Percentiles rank a stretch among this genome's conserved stretches.
Evolutionary conservation across 2,113 vertebrate genomes (phyloP).

Genomic region (rabbit (Oryctolagus cuniculus)): DNA sequence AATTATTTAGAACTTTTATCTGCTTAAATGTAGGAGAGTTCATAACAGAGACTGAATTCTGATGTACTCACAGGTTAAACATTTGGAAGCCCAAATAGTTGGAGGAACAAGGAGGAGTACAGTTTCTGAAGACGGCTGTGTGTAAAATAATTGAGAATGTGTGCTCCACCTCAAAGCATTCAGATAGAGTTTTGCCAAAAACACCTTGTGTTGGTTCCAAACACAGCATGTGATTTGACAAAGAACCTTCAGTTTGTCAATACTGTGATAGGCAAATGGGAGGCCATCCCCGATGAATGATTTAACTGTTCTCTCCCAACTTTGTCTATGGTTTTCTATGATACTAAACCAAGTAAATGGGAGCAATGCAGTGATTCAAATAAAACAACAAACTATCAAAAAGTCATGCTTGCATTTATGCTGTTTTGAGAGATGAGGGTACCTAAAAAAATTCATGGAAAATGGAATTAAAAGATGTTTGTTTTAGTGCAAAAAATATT

Average conservation of each 20-base stretch:
- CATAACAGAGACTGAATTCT: not conserved
- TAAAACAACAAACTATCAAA: constrained; percentile 2
- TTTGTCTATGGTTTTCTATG: not conserved
- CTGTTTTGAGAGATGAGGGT: constrained; percentile 18
- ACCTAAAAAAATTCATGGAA: no score
- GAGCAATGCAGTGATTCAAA: not conserved
- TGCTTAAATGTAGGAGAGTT: constrained; percentile 19
- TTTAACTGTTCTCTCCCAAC: not conserved
- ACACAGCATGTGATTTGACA: not conserved
- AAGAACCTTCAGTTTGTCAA: not conserved
- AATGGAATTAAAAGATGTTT: no score
- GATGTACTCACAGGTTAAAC: not conserved
- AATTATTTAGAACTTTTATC: constrained; percentile 18
- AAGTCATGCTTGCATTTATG: not conserved
- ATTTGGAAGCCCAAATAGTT: not conserved
- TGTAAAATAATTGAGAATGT: not conserved
- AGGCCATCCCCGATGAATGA: not conserved
- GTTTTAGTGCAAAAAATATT: no score
- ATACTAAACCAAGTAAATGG: not conserved
- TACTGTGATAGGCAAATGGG: not conserved
- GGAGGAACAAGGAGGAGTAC: not conserved
- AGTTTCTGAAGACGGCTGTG: not conserved
- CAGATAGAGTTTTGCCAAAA: constrained; percentile 9
- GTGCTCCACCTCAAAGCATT: not conserved
- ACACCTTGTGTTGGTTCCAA: not conserved